A percentile compares a stretch with the other conserved stretches of the same genome.
Evolutionary conservation across 2,113 vertebrate genomes (phyloP).

Genomic region (Atrichornis clamosus): DNA sequence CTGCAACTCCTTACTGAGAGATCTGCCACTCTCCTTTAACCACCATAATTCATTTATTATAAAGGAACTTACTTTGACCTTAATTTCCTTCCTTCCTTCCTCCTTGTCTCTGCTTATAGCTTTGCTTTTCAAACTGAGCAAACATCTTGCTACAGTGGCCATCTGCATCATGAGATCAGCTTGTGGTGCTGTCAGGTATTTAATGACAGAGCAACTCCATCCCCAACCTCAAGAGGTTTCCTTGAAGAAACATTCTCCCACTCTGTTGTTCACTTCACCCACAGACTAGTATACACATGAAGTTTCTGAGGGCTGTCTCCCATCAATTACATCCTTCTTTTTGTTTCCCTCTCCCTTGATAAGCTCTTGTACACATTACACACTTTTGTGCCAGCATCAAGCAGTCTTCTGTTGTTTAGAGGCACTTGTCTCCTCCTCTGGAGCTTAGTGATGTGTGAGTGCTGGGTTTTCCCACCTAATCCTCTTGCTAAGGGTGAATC

Average conservation of each 20-base stretch:
- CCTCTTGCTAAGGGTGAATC: not conserved
- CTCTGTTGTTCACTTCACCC: not conserved
- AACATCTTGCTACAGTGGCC: not conserved
- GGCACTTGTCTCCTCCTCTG: not conserved
- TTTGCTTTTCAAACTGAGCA: not conserved
- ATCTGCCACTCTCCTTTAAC: not conserved
- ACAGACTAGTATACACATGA: not conserved
- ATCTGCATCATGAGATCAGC: not conserved
- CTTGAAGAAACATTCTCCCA: not conserved
- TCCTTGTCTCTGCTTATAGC: not conserved
- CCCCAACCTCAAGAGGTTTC: not conserved
- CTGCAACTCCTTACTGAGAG: not conserved
- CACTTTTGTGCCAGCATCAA: not conserved
- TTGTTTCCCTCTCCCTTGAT: not conserved
- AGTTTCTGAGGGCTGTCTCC: not conserved
- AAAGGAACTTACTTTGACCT: not conserved
- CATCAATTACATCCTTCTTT: not conserved
- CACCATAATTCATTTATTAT: not conserved
- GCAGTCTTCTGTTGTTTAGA: not conserved
- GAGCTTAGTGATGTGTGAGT: not conserved
- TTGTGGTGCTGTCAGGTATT: not conserved
- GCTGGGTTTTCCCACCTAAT: not conserved
- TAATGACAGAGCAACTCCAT: not conserved
- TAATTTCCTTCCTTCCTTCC: not conserved
- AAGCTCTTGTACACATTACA: not conserved